Conservation (phyloP, 30 jellyfish, hydroid and myxozoan genomes). For the Aurelia aurita region DNA sequence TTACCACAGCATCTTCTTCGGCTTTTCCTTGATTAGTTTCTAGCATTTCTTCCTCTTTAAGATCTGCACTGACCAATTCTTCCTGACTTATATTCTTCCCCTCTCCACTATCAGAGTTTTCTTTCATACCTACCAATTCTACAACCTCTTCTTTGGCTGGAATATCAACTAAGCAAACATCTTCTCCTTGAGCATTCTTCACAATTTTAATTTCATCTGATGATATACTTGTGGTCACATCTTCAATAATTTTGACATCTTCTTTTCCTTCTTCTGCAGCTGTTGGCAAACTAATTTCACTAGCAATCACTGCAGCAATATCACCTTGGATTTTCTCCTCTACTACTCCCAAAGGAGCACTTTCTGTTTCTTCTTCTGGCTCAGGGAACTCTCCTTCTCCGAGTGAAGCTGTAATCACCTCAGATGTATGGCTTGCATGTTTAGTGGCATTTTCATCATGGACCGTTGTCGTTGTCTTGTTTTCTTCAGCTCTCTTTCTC, state of each 20-base stretch:
- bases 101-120: not conserved
- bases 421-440: too few species aligned
- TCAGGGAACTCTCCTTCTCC: too few species aligned
- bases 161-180: slow-evolving; percentile 13
- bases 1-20: not conserved
- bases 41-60: too few species aligned
- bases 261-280: slow-evolving; percentile 1
- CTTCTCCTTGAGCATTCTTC: slow-evolving; percentile 33
- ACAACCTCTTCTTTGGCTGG: not conserved
- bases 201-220: not conserved
- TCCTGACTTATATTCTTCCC: not conserved
- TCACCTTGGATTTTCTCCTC: not conserved
- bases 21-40: not conserved
- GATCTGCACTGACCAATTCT: not conserved
- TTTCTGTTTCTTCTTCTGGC: too few species aligned
- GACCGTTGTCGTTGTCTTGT: not conserved
- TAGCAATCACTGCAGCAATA: not conserved
- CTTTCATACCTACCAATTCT: not conserved
- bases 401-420: too few species aligned
- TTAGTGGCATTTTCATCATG: slow-evolving; percentile 3
- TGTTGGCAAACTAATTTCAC: not conserved
- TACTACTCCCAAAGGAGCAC: too few species aligned
- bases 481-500: slow-evolving; percentile 18
- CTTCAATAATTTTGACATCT: not conserved
- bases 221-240: not conserved